A percentile compares a stretch with the other conserved stretches of the same genome.
These are phyloP conservation scores for Lordiphosa mommai DNA, from an alignment of 1,140 invertebrate genomes.

Conservation along the genomic window DNA sequence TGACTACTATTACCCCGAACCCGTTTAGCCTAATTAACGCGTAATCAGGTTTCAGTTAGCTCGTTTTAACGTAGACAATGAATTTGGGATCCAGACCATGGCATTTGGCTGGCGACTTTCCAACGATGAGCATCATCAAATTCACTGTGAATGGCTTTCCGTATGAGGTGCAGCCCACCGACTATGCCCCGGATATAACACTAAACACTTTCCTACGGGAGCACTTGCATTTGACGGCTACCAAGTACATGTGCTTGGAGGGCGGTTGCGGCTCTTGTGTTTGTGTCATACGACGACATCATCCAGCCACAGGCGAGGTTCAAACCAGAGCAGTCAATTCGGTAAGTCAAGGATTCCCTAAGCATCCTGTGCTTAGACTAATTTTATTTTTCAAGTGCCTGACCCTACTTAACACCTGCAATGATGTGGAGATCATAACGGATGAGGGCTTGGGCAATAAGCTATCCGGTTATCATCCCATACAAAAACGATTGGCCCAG, in stretches of 20 bases:
- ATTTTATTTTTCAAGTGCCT: slow-evolving; percentile 82
- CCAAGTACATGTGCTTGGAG: slow-evolving; percentile 90
- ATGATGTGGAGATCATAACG: slow-evolving; percentile 89
- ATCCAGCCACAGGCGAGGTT: slow-evolving; percentile 81
- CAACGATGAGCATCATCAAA: slow-evolving; percentile 58
- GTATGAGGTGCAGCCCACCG: slow-evolving; percentile 46
- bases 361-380: background rate
- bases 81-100: background rate
- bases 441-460: slow-evolving; percentile 88
- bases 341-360: slow-evolving; percentile 81
- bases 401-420: slow-evolving; percentile 84
- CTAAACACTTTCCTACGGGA: slow-evolving; percentile 86
- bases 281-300: slow-evolving; percentile 82
- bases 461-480: slow-evolving; percentile 85
- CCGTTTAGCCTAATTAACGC: slow-evolving; percentile 42
- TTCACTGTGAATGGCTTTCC: slow-evolving; percentile 62
- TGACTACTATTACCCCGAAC: too few species aligned
- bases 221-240: slow-evolving; percentile 85
- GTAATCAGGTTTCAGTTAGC: slow-evolving; percentile 35
- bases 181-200: slow-evolving; percentile 81
- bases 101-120: slow-evolving; percentile 22
- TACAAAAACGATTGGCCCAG: slow-evolving; percentile 85
- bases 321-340: slow-evolving; percentile 86
- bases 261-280: slow-evolving; percentile 91
- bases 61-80: slow-evolving; percentile 33